Base-by-base conservation (phyloP, 2,888 invertebrate species). In the Watsonalla cultraria region DNA sequence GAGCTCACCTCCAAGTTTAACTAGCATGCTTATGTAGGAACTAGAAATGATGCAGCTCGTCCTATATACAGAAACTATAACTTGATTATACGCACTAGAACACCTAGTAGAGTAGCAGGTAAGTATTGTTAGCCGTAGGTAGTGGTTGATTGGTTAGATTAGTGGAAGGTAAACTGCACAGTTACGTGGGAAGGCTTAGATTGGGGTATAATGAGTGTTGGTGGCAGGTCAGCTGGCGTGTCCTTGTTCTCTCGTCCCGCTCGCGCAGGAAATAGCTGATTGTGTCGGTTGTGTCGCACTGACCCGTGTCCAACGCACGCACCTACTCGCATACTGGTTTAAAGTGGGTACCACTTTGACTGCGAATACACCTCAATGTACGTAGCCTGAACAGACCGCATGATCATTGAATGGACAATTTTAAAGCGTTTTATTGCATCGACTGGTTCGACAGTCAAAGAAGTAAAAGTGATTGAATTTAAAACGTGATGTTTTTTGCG, bases 261-360 rank as follows among this genome's bases (percentile, higher is more conserved):
- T 62, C 70, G 66, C 80, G 75, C 89, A 87, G 89, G 89, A 89
- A 86, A 78, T 83, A 60, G 73, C 82, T 88, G 79, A 80, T 90
- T 89, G 84, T 81, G 78, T 73, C 74, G 79, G 80, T 90, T 89
- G 84, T 81, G 78, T 73, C 74, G 76, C 81, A 70, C 76, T 84
- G 86, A 86, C 85, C 85, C 79, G 83, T 81, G 83, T 70, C 77
- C 80, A 72, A 61, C 59, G 68, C 61, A 62, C 68, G 66, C 58
- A 58, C 61, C 54, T 56, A 58, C 47, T 45, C 52, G 48, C 46
- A 34, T 53, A 51, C 46, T 47, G n/a, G 48, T 46, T 48, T 51
- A 24, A 2, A 24, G 24, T 24, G n/a, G n/a, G n/a, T 46, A 46
- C 45, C 48, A 53, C 42, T 50, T 53, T 52, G 50, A 37, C 45